phyloP scores from a whole-genome alignment of 2,888 invertebrate species.

The Mythimna vitellina region DNA sequence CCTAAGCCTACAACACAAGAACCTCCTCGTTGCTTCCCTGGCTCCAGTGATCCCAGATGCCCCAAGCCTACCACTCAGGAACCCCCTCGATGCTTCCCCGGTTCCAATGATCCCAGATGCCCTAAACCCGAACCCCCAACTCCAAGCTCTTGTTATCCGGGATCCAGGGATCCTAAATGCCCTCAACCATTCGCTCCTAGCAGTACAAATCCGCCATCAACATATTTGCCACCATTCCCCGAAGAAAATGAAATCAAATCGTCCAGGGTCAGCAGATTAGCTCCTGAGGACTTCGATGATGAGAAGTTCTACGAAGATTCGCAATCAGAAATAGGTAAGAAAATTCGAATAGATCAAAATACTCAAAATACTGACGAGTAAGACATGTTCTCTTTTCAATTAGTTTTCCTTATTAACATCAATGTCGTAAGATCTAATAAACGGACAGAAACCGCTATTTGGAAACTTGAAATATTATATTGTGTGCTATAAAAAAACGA shows the following conservation, averaged over 20 bases:
- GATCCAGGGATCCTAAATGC: slow-evolving; percentile 83
- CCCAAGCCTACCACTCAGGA: slow-evolving; percentile 71
- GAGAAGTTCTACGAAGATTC: slow-evolving; percentile 77
- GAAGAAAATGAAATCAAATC: slow-evolving; percentile 83
- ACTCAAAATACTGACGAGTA: neutral
- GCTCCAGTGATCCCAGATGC: slow-evolving; percentile 76
- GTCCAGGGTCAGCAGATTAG: slow-evolving; percentile 74
- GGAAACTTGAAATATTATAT: neutral
- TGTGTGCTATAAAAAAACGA: neutral
- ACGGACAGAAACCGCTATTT: neutral
- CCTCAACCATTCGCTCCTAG: slow-evolving; percentile 85
- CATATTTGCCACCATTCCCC: slow-evolving; percentile 87
- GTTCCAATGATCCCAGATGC: slow-evolving; percentile 75
- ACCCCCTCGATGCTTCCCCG: slow-evolving; percentile 74
- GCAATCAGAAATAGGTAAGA: slow-evolving; percentile 79
- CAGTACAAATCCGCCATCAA: slow-evolving; percentile 84
- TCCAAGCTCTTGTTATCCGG: slow-evolving; percentile 84
- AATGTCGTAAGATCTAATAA: neutral
- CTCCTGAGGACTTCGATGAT: slow-evolving; percentile 62
- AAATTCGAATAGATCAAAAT: neutral
- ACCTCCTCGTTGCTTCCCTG: slow-evolving; percentile 67
- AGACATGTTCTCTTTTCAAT: neutral
- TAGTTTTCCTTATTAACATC: neutral
- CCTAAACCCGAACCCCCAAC: slow-evolving; percentile 72
- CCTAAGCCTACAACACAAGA: slow-evolving; percentile 70